Evolutionary conservation across 2,797 vertebrate genomes (phyloP).

Genomic region (Myoxocephalus aenaeus): DNA sequence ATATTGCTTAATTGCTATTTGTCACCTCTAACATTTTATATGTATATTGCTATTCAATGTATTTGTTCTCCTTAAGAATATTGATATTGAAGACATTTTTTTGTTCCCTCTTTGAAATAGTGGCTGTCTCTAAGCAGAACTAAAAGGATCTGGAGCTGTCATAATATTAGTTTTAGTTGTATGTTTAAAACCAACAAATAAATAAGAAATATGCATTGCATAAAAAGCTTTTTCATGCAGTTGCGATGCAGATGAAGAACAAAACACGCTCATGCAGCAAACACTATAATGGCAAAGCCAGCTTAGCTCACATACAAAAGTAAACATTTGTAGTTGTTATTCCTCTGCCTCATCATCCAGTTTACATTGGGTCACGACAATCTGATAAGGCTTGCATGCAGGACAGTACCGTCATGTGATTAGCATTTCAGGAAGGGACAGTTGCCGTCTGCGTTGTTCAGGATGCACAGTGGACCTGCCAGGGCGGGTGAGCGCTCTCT

Average conservation of each 20-base stretch:
- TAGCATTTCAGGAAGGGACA: conserved; percentile 87
- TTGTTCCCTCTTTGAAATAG: conserved; percentile 47
- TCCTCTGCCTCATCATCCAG: conserved; percentile 69
- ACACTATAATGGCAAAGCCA: conserved; percentile 65
- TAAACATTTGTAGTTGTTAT: conserved; percentile 69
- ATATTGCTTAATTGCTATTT: conserved; percentile 65
- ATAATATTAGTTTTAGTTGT: conserved; percentile 37
- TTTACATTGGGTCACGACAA: conserved; percentile 70
- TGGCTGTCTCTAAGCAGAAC: conserved; percentile 52
- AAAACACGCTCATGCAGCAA: conserved; percentile 71
- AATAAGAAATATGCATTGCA: conserved; percentile 53
- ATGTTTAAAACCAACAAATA: conserved; percentile 27
- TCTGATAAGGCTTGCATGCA: conserved; percentile 78
- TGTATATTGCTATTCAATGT: conserved; percentile 49
- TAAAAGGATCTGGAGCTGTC: conserved; percentile 38
- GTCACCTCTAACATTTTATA: conserved; percentile 52
- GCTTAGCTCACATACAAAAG: conserved; percentile 59
- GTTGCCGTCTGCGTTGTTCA: conserved; percentile 88
- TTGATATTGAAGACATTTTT: conserved; percentile 39
- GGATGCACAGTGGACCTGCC: conserved; percentile 95
- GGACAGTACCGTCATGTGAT: conserved; percentile 81
- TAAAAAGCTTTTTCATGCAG: conserved; percentile 53
- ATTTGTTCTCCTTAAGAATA: conserved; percentile 43
- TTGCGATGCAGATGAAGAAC: conserved; percentile 59
- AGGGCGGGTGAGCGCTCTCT: conserved; percentile 89